phyloP scores from a whole-genome alignment of 1,140 invertebrate genomes.

The Procambarus virginalis region DNA sequence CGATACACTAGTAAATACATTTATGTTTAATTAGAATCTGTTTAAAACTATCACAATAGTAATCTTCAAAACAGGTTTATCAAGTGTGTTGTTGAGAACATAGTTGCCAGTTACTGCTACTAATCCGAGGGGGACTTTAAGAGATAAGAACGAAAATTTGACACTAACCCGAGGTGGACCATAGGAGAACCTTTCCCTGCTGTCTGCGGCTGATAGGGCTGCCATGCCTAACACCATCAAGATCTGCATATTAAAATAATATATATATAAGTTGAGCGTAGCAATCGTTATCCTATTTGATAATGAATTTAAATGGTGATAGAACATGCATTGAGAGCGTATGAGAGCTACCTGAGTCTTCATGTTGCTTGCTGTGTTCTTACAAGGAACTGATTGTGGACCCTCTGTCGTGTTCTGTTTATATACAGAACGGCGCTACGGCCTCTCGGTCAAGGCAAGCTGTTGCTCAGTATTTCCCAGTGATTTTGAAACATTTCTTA shows the following conservation, averaged over 20 bases:
- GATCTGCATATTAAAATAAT: constrained; percentile 11
- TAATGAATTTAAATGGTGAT: not conserved
- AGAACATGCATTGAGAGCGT: not conserved
- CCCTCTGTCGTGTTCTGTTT: not conserved
- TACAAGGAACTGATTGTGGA: not conserved
- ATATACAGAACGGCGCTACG: not conserved
- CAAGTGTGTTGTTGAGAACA: too few species aligned
- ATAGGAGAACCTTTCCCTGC: constrained; percentile 18
- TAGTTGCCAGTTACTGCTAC: too few species aligned
- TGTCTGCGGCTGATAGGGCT: constrained; percentile 34
- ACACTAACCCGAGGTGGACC: constrained; percentile 8
- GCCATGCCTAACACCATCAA: constrained; percentile 31
- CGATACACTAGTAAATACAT: too few species aligned
- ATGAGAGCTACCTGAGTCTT: not conserved
- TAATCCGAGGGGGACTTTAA: too few species aligned
- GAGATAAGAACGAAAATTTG: too few species aligned
- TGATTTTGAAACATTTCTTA: not conserved
- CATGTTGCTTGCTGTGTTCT: not conserved
- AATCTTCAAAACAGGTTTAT: too few species aligned
- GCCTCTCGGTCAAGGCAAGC: not conserved
- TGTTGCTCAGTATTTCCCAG: not conserved
- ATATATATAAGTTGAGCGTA: not conserved
- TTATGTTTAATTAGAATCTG: too few species aligned
- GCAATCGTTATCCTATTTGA: too few species aligned
- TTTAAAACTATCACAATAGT: too few species aligned